Conservation (phyloP, 2,113 vertebrate genomes). For the Anas platyrhynchos region DNA sequence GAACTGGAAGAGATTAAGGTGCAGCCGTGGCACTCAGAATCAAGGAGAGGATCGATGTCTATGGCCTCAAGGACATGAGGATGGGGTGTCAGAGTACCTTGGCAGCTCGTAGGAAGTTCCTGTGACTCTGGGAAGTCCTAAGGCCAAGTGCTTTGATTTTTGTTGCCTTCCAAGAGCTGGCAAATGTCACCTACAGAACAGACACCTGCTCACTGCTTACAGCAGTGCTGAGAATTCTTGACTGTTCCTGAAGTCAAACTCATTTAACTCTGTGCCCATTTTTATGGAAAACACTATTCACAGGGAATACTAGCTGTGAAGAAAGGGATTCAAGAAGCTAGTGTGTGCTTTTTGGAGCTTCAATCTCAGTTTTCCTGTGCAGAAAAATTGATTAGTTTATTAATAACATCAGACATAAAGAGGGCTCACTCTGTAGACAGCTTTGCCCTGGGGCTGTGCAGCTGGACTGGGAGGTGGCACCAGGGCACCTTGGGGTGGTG, state of each 20-base stretch:
- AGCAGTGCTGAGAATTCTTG: background rate
- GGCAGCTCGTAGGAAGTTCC: background rate
- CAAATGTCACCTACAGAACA: background rate
- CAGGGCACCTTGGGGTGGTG: fast-evolving
- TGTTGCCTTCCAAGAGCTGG: background rate
- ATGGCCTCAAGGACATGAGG: background rate
- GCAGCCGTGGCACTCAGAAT: background rate
- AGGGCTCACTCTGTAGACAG: background rate
- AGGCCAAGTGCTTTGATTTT: background rate
- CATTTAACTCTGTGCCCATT: background rate
- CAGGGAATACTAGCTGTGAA: background rate
- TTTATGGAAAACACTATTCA: background rate
- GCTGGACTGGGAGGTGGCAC: background rate
- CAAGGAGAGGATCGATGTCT: background rate
- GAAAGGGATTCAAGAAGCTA: background rate
- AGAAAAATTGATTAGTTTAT: background rate
- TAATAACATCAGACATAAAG: background rate
- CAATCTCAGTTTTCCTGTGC: background rate
- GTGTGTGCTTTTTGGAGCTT: background rate
- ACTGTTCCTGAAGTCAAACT: background rate
- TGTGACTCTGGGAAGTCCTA: background rate
- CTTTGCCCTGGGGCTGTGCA: background rate
- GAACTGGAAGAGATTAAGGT: background rate
- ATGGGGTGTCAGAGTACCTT: background rate
- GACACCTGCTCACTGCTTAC: background rate